phyloP scores from a whole-genome alignment of 2,113 vertebrate genomes.

The Mus spicilegus region DNA sequence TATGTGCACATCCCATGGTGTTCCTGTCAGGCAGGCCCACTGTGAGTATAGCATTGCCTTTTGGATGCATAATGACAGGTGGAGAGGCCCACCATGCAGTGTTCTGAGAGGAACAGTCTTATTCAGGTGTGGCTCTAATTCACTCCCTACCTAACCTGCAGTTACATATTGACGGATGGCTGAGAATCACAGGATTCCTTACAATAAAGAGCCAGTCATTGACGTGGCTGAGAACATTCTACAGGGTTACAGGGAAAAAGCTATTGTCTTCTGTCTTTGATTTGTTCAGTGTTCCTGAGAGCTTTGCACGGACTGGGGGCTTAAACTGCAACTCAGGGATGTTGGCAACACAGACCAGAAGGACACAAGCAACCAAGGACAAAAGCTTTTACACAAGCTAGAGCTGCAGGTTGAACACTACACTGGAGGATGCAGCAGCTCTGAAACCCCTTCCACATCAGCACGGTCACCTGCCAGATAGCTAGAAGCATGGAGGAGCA shows the following conservation, averaged over 20 bases:
- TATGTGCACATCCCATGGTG: neutral
- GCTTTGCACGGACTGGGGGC: neutral
- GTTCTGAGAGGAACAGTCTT: neutral
- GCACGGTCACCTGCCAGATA: neutral
- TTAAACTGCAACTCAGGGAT: neutral
- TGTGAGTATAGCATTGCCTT: neutral
- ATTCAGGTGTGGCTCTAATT: neutral
- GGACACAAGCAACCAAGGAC: neutral
- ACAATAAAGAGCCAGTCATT: neutral
- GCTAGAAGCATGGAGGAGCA: neutral
- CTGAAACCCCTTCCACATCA: neutral
- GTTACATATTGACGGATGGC: neutral
- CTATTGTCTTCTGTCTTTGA: neutral
- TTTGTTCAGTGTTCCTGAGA: slow-evolving; percentile 13
- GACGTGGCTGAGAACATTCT: neutral
- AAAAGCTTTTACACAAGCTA: neutral
- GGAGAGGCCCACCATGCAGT: neutral
- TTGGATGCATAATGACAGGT: neutral
- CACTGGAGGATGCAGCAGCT: neutral
- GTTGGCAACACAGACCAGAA: neutral
- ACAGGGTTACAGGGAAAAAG: neutral
- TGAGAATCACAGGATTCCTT: neutral
- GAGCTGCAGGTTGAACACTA: neutral
- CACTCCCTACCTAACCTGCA: too few species aligned
- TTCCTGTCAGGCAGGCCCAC: neutral